Base-by-base conservation (phyloP, 2,797 vertebrate species). In the Esox lucius region DNA sequence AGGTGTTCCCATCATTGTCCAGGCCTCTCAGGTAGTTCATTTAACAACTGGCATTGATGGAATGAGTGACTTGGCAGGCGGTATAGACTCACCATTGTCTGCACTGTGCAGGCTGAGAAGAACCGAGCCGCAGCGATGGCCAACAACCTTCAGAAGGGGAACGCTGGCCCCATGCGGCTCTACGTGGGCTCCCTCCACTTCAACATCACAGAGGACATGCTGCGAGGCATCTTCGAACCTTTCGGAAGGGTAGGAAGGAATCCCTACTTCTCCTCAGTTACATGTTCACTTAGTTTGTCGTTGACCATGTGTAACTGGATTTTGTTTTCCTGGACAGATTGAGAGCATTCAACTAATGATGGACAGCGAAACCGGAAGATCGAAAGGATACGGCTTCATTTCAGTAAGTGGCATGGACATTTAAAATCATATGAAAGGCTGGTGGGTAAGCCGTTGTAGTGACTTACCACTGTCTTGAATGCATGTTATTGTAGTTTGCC, bases 261-360 rank as follows among this genome's bases (percentile, higher is more conserved):
- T 61, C 59, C 6, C 7, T 33, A 46, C 39, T 69, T 17, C 46
- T 46, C 15, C 9, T 33, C 5, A 65, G 2, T 13, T 46, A 5
- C 12, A 61, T 24, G 22, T 61, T 61, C 24, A 61, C 42, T 46
- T 46, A 1, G 42, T 46, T 46, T 46, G 9, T 46, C 11, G 6
- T 46, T 46, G 42, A 46, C 42, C 35, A 39, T 39, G 35, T 69
- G n/a, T 35, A 39, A 66, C 64, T 35, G 28, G 64, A 66, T 66
- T 7, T 65, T 65, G 5, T 66, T 66, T 66, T 66, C 17, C 15
- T 33, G 33, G 62, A 51, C 80, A 99, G 98, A 99, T 99, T 81
- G 98, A 99, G 90, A 98, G 97, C 79, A 99, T 99, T 84, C 98
- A 99, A 78, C 95, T 99, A 16, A 99, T 99, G 96, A 99, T 99